phyloP scores from a whole-genome alignment of 23 tunicate species.

The Halocynthia roretzi region DNA sequence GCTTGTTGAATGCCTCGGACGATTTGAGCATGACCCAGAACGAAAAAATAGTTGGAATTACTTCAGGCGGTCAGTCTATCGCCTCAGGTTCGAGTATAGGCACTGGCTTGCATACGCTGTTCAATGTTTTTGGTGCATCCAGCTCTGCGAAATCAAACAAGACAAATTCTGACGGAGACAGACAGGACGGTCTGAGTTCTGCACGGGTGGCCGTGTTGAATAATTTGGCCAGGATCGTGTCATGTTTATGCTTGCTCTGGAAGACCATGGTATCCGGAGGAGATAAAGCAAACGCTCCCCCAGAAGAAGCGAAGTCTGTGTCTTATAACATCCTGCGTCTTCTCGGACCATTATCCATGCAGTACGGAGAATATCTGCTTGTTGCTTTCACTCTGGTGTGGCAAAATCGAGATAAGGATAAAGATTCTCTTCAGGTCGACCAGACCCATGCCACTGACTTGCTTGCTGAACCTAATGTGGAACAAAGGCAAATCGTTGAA shows the following conservation, averaged over 20 bases:
- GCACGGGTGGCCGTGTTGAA: constrained; percentile 39
- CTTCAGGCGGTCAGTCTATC: constrained; percentile 10
- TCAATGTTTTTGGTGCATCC: constrained; percentile 51
- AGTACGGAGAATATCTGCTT: constrained; percentile 82
- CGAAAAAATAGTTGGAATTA: neutral
- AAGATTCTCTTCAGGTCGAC: neutral
- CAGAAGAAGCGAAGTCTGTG: constrained; percentile 25
- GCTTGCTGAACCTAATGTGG: constrained; percentile 2
- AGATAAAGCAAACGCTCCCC: neutral
- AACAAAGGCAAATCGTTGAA: constrained; percentile 10
- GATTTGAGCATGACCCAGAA: neutral
- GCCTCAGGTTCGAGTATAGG: constrained; percentile 2
- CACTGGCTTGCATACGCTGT: constrained; percentile 45
- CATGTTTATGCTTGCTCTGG: constrained; percentile 52
- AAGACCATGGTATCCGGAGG: constrained; percentile 20
- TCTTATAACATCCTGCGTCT: constrained; percentile 55
- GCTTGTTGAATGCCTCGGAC: constrained; percentile 6
- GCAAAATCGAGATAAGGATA: constrained; percentile 34
- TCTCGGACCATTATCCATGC: constrained; percentile 64
- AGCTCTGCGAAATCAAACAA: constrained; percentile 19
- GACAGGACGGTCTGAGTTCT: constrained; percentile 19
- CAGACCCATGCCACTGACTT: neutral
- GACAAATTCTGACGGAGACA: constrained; percentile 14
- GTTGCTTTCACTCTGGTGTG: constrained; percentile 69
- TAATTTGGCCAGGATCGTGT: constrained; percentile 50